These are phyloP conservation scores for Tichodroma muraria DNA, from an alignment of 2,113 vertebrate genomes.

Conservation along the genomic window DNA sequence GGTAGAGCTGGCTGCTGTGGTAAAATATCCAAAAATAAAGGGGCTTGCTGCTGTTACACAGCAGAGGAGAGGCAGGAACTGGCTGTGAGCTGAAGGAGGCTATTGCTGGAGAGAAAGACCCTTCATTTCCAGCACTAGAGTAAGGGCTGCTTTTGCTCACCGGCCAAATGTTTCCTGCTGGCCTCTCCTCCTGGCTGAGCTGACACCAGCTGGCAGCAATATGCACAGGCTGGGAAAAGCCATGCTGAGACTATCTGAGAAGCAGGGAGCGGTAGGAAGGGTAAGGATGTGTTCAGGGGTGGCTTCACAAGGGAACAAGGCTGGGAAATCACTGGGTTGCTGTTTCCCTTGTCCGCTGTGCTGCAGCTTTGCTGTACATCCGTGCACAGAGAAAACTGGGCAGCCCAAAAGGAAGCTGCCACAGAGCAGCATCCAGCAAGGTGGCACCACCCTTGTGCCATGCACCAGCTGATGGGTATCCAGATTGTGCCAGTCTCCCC, in stretches of 20 bases:
- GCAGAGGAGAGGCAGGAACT: background rate
- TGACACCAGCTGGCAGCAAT: background rate
- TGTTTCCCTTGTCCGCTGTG: fast-evolving
- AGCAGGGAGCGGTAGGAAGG: background rate
- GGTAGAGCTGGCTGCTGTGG: background rate
- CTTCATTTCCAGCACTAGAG: background rate
- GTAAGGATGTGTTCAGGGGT: background rate
- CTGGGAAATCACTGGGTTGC: background rate
- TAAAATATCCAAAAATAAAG: background rate
- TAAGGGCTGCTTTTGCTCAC: background rate
- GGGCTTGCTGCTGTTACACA: background rate
- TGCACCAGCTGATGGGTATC: background rate
- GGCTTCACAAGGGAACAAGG: background rate
- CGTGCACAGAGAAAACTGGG: background rate
- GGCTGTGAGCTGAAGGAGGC: background rate
- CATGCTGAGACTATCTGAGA: background rate
- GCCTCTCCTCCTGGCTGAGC: background rate
- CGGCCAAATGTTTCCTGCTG: background rate
- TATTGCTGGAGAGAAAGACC: background rate
- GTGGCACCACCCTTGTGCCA: fast-evolving
- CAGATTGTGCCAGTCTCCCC: background rate
- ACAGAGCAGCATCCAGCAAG: background rate
- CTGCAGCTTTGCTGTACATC: background rate
- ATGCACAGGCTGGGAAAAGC: background rate
- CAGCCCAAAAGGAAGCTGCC: background rate